A percentile compares a stretch with the other conserved stretches of the same genome.
phyloP scores from a whole-genome alignment of 2,888 invertebrate species.

The Epinotia nisella region DNA sequence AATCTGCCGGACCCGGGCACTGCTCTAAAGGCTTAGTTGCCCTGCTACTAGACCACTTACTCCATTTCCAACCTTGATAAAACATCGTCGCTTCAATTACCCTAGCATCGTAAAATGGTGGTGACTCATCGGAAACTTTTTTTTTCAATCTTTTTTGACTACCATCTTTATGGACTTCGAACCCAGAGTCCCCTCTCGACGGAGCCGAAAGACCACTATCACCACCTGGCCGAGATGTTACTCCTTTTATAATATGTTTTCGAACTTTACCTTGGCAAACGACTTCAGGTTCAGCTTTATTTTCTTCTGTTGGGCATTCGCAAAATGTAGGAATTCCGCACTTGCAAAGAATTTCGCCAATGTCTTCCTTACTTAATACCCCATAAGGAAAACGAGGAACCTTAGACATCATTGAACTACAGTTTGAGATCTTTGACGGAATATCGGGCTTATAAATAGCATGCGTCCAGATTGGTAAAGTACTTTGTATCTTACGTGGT shows the following conservation, averaged over 20 bases:
- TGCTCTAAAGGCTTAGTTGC: constrained; percentile 47
- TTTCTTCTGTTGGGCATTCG: constrained; percentile 59
- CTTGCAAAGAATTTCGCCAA: constrained; percentile 66
- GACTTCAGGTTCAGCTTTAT: constrained; percentile 48
- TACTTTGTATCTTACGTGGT: constrained; percentile 55
- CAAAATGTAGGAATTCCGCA: constrained; percentile 65
- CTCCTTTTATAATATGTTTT: constrained; percentile 65
- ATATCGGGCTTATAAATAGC: constrained; percentile 57
- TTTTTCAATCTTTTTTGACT: constrained; percentile 51
- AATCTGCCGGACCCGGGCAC: constrained; percentile 71
- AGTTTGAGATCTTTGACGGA: constrained; percentile 62
- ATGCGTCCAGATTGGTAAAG: constrained; percentile 64
- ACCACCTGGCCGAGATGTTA: constrained; percentile 52
- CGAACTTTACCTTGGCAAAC: constrained; percentile 63
- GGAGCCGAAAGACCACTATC: constrained; percentile 58
- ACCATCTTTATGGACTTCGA: too few species aligned
- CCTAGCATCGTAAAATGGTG: constrained; percentile 66
- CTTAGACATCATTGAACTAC: constrained; percentile 64
- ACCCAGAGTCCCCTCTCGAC: constrained; percentile 57
- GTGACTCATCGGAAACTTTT: constrained; percentile 51
- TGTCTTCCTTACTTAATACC: constrained; percentile 63
- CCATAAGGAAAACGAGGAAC: constrained; percentile 70
- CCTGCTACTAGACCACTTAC: constrained; percentile 30
- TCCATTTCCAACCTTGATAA: constrained; percentile 78
- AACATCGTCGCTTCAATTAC: constrained; percentile 64